Evolutionary conservation across 2,888 invertebrate species (phyloP).

Genomic region (Ophioninae sp.): DNA sequence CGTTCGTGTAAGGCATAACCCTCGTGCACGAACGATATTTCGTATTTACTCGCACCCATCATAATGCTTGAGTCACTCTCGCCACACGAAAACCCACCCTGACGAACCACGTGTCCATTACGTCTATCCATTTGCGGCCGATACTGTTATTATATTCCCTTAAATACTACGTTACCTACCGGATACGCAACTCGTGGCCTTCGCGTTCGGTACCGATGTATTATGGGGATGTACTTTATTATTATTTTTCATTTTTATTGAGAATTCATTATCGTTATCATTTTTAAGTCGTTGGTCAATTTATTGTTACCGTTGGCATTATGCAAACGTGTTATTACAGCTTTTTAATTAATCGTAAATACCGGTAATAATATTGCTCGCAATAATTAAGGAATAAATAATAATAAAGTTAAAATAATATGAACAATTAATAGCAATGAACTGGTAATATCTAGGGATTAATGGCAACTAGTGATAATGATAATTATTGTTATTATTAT

Average conservation of each 20-base stretch:
- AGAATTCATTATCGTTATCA: no score
- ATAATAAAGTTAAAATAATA: no score
- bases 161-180: slow-evolving; percentile 2
- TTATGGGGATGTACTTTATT: not conserved
- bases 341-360: no score
- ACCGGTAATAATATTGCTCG: no score
- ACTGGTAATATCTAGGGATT: no score
- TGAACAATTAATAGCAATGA: no score
- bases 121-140: slow-evolving; percentile 27
- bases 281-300: no score
- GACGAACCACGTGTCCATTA: slow-evolving; percentile 37
- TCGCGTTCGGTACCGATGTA: slow-evolving; percentile 13
- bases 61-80: slow-evolving; percentile 32
- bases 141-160: slow-evolving; percentile 41
- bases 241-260: not conserved
- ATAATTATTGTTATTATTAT: no score
- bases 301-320: no score
- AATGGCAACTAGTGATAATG: no score
- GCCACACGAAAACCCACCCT: slow-evolving; percentile 54
- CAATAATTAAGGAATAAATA: no score
- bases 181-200: slow-evolving; percentile 24
- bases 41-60: slow-evolving; percentile 38
- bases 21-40: slow-evolving; percentile 13
- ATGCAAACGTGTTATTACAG: no score
- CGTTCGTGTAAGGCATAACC: not conserved